phyloP scores from a whole-genome alignment of 2,113 vertebrate genomes.

The Scartelaos histophorus region DNA sequence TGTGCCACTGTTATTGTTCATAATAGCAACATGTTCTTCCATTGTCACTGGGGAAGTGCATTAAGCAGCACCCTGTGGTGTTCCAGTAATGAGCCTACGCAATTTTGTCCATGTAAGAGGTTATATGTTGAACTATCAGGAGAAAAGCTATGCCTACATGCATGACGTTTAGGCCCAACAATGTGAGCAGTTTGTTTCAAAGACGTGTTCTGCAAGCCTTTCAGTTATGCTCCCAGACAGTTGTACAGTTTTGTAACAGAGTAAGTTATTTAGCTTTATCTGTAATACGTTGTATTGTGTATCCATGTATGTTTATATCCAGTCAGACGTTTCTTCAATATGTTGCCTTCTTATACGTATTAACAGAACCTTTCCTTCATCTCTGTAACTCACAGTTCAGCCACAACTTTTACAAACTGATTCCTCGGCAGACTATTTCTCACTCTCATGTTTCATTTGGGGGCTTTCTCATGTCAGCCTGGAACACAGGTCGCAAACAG shows the following conservation, averaged over 20 bases:
- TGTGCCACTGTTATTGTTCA: not conserved
- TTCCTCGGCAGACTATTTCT: not conserved
- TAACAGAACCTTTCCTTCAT: not conserved
- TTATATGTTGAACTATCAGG: too few species aligned
- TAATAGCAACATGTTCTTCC: not conserved
- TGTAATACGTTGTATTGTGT: not conserved
- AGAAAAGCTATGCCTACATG: too few species aligned
- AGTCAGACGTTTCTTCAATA: not conserved
- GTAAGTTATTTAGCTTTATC: not conserved
- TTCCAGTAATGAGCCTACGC: too few species aligned
- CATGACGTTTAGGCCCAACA: too few species aligned
- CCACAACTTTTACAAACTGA: not conserved
- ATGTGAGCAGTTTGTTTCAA: too few species aligned
- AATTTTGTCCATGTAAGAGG: too few species aligned
- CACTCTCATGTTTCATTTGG: slow-evolving; percentile 13
- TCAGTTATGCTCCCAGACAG: too few species aligned
- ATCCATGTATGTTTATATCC: not conserved
- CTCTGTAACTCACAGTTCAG: not conserved
- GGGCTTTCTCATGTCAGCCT: too few species aligned
- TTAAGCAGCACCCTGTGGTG: too few species aligned
- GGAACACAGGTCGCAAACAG: too few species aligned
- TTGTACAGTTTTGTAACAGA: too few species aligned
- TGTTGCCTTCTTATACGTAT: not conserved
- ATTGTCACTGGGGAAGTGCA: not conserved
- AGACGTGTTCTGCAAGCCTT: too few species aligned